phyloP scores from a whole-genome alignment of 2,797 vertebrate species.

The Channa striata region DNA sequence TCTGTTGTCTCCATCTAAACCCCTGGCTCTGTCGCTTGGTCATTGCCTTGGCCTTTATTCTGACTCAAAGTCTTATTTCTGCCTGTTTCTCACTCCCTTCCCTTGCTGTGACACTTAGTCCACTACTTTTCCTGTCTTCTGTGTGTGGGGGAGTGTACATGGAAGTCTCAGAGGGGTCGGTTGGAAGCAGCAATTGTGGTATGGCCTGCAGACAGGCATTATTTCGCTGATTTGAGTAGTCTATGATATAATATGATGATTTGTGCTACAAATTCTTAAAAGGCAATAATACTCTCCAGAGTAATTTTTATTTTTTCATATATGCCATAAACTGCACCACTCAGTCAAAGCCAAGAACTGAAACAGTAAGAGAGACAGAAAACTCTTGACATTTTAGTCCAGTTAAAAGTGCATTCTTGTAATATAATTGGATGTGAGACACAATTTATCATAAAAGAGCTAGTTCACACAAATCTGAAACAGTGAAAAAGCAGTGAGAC shows the following conservation, averaged over 20 bases:
- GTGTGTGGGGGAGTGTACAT: constrained; percentile 23
- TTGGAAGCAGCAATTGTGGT: constrained; percentile 63
- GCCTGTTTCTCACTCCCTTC: constrained; percentile 6
- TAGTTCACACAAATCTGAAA: constrained; percentile 59
- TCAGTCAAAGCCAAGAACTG: constrained; percentile 27
- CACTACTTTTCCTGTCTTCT: constrained; percentile 23
- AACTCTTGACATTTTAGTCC: neutral
- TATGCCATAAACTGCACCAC: constrained; percentile 35
- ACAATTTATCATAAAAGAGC: constrained; percentile 39
- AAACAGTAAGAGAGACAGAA: constrained; percentile 32
- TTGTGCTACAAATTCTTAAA: constrained; percentile 56
- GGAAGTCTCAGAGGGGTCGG: constrained; percentile 40
- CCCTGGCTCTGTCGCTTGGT: constrained; percentile 26
- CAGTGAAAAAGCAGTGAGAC: constrained; percentile 31
- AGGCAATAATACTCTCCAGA: constrained; percentile 34
- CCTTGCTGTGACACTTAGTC: constrained; percentile 18
- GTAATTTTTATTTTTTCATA: constrained; percentile 53
- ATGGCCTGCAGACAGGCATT: constrained; percentile 60
- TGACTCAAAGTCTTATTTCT: constrained; percentile 22
- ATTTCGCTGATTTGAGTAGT: constrained; percentile 49
- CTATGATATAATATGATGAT: constrained; percentile 59
- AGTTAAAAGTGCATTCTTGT: constrained; percentile 28
- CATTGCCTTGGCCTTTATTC: constrained; percentile 45
- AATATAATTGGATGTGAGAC: constrained; percentile 34
- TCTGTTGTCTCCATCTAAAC: constrained; percentile 31